Conservation (phyloP, 2,888 invertebrate genomes). For the Drosophila anceps region DNA sequence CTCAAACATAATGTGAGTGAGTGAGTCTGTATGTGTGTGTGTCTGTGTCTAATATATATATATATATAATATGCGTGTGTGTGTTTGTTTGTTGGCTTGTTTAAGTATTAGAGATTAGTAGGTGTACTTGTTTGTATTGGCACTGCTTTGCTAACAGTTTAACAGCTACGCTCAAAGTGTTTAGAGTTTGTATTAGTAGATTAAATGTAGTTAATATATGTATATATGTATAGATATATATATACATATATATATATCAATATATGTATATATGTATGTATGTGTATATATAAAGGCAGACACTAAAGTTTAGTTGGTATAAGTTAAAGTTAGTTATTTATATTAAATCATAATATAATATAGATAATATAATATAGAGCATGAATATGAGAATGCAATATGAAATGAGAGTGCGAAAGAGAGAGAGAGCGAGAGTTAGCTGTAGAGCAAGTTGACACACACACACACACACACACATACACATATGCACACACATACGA, state of each 20-base stretch:
- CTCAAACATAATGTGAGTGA: slow-evolving; percentile 55
- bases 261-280: background rate
- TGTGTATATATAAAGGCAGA: slow-evolving; percentile 34
- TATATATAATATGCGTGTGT: slow-evolving; percentile 12
- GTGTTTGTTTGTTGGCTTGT: slow-evolving; percentile 7
- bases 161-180: slow-evolving; percentile 32
- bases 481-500: slow-evolving; percentile 19
- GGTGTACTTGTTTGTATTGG: slow-evolving; percentile 25
- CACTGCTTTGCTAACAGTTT: slow-evolving; percentile 35
- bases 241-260: background rate
- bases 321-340: slow-evolving; percentile 23
- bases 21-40: slow-evolving; percentile 1
- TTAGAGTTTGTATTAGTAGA: slow-evolving; percentile 40
- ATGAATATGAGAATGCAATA: slow-evolving; percentile 16
- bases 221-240: background rate
- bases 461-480: slow-evolving; percentile 20
- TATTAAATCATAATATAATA: slow-evolving; percentile 15
- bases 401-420: background rate
- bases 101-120: slow-evolving; percentile 33
- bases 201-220: slow-evolving; percentile 18
- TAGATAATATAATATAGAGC: slow-evolving; percentile 3
- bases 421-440: background rate
- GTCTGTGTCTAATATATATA: slow-evolving; percentile 21
- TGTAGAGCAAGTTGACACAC: slow-evolving; percentile 21
- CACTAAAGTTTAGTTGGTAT: slow-evolving; percentile 17